Evolutionary conservation across 2,888 invertebrate species (phyloP).

Genomic region (Drosophila austrosaltans): DNA sequence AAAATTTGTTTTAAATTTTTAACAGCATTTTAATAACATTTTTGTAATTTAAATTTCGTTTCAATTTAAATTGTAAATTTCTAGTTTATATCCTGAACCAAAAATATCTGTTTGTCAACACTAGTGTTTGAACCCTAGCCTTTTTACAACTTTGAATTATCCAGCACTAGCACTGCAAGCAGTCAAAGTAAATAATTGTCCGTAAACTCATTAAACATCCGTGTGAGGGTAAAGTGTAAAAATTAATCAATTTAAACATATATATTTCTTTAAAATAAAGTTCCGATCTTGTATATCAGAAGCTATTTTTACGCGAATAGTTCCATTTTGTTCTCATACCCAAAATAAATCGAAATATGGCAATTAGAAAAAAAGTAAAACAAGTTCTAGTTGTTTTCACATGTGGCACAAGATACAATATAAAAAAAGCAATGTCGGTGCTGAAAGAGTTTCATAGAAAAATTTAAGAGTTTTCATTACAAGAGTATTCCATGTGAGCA

Average conservation of each 20-base stretch:
- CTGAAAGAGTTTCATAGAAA: not conserved
- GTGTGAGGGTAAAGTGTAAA: not conserved
- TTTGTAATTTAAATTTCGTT: too few relatives aligned
- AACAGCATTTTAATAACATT: too few relatives aligned
- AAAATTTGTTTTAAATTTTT: too few relatives aligned
- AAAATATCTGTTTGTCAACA: too few relatives aligned
- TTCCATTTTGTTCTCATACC: not conserved
- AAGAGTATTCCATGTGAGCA: not conserved
- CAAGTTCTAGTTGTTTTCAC: not conserved
- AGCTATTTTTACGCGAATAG: not conserved
- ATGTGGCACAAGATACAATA: not conserved
- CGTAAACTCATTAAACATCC: not conserved
- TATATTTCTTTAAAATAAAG: not conserved
- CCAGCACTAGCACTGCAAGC: too few relatives aligned
- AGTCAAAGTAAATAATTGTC: too few relatives aligned
- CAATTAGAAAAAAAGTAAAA: not conserved
- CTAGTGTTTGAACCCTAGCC: slow-evolving; percentile 62
- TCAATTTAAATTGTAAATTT: too few relatives aligned
- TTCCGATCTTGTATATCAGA: not conserved
- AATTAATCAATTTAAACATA: not conserved
- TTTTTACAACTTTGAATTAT: slow-evolving; percentile 50
- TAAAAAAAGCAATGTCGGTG: not conserved
- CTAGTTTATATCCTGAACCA: too few relatives aligned
- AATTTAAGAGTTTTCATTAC: not conserved
- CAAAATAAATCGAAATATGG: not conserved